phyloP scores from a whole-genome alignment of 53 echinoderm and acorn worm species.

The Temnopleurus reevesii region DNA sequence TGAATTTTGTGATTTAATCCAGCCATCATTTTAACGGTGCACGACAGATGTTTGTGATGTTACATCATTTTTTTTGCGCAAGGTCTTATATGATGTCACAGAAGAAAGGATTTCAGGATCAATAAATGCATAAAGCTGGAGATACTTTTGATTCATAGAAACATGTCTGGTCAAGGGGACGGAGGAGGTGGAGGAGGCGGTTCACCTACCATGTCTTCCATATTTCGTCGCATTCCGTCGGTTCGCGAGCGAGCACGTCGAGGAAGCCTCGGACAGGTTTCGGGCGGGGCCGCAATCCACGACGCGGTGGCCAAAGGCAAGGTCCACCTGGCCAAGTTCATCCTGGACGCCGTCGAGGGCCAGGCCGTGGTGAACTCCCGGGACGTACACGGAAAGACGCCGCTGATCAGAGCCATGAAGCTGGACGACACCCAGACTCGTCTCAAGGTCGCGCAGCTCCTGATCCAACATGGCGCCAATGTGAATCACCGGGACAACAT shows the following conservation, averaged over 20 bases:
- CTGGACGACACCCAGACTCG: conserved; percentile 62
- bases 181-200: no score
- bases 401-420: conserved; percentile 78
- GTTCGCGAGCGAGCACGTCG: conserved; percentile 73
- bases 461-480: conserved; percentile 75
- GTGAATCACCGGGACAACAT: conserved; percentile 84
- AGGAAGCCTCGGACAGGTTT: conserved; percentile 87
- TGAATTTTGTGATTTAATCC: neutral
- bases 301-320: conserved; percentile 96
- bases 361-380: conserved; percentile 73
- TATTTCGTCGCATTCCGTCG: conserved; percentile 69
- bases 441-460: conserved; percentile 59
- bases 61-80: no score
- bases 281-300: conserved; percentile 86
- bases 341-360: conserved; percentile 92
- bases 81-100: no score
- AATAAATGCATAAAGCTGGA: no score
- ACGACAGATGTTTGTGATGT: neutral
- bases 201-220: conserved; percentile 58
- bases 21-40: neutral
- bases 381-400: conserved; percentile 92
- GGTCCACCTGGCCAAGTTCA: conserved; percentile 87
- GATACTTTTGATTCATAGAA: no score
- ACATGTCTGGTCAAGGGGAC: conserved; percentile 13
- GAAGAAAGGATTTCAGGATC: no score